Evolutionary conservation across 1,140 invertebrate genomes (phyloP), one percentile per base, ranked within the genome.

Genomic region (Calliphora vicina): DNA sequence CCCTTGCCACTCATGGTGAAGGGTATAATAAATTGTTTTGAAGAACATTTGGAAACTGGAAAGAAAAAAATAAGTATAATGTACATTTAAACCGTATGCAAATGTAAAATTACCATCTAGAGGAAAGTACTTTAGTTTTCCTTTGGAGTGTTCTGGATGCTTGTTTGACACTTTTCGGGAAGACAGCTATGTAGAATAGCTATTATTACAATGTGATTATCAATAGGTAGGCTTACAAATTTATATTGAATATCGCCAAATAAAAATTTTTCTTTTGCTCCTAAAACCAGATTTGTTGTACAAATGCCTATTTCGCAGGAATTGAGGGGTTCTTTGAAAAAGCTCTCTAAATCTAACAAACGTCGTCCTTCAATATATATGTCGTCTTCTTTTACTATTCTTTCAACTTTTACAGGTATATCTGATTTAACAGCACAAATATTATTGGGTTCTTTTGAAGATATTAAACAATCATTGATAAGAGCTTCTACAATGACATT

Each of bases 391-490:
- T 20, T 45, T 80, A 50, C 20, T 0, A 80, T 20, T 43, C 12
- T 45, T 13, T 80, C 35, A n/a, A 80, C 25, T 80, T 80, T 80
- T 78, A 78, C n/a, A 10, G 74, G 74, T 10, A 17, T 78, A 20
- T 80, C 15, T 80, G 78, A 2, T 2, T 45, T 15, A 0, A 80
- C 13, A n/a, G 42, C 45, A 23, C 29, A 42, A 43, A 80, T 13
- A 45, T 80, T 80, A 45, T 80, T 80, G 15, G 78, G 78, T 2
- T 9, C 20, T 80, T 80, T 80, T 13, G n/a, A 13, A 12, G 27
- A 80, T 45, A 80, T n/a, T 12, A n/a, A 80, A 20, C n/a, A 80
- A 12, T 80, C 35, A 50, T 43, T 80, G 20, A 80, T 17, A 42
- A 80, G 45, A 1, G 43, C 78, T 15, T 20, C 78, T n/a, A 50